Evolutionary conservation across 1,140 invertebrate genomes (phyloP).

Genomic region (Papilio xuthus): DNA sequence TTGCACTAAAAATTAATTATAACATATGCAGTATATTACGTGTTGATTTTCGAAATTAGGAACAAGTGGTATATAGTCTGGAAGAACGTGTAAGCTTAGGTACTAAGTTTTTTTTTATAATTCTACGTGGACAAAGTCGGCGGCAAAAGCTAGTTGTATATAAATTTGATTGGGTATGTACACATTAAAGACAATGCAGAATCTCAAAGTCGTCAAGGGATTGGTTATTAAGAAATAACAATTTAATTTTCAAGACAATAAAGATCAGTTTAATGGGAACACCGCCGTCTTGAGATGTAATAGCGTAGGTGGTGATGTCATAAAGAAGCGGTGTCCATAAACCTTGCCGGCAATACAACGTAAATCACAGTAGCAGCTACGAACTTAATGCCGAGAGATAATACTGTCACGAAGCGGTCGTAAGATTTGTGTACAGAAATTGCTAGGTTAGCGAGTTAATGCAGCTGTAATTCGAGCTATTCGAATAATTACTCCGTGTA

Average conservation of each 20-base stretch:
- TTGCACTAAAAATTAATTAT: neutral
- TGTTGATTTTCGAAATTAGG: too few relatives aligned
- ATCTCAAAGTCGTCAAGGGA: neutral
- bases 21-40: neutral
- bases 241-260: conserved; percentile 23
- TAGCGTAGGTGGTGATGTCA: conserved; percentile 33
- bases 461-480: conserved; percentile 39
- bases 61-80: too few relatives aligned
- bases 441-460: conserved; percentile 39
- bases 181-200: neutral
- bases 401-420: conserved; percentile 38
- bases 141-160: too few relatives aligned
- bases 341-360: conserved; percentile 34
- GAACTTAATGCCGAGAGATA: conserved; percentile 38
- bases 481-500: conserved; percentile 39
- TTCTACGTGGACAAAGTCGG: too few relatives aligned
- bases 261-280: conserved; percentile 14
- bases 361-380: conserved; percentile 37
- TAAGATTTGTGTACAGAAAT: conserved; percentile 39
- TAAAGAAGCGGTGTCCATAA: conserved; percentile 39
- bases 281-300: conserved; percentile 22
- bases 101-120: too few relatives aligned
- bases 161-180: too few relatives aligned
- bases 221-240: conserved; percentile 6
- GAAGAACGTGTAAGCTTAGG: too few relatives aligned